phyloP scores from a whole-genome alignment of 2,113 vertebrate genomes.

The Tyrannus savana region DNA sequence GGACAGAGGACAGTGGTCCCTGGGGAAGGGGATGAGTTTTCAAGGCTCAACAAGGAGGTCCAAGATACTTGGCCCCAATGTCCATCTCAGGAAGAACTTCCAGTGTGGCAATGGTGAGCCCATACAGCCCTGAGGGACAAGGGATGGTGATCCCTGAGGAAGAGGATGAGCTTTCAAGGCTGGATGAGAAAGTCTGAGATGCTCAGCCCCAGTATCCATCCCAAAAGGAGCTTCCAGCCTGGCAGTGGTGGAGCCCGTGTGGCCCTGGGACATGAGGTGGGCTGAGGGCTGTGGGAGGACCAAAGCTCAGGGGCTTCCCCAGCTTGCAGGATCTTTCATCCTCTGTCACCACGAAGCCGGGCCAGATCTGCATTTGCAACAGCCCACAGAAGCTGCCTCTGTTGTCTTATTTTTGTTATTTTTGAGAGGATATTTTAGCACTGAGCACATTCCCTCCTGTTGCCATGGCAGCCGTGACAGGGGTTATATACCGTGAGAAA shows the following conservation, averaged over 20 bases:
- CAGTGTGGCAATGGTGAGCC: not conserved
- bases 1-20: not conserved
- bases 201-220: not conserved
- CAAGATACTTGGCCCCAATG: not conserved
- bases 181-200: fast-evolving
- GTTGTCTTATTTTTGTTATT: conserved; percentile 86
- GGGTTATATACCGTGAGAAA: conserved; percentile 87
- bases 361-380: conserved; percentile 56
- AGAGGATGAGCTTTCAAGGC: not conserved
- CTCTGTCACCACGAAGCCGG: conserved; percentile 12
- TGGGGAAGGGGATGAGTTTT: not conserved
- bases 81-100: not conserved
- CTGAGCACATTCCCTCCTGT: conserved; percentile 82
- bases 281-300: not conserved
- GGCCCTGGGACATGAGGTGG: not conserved
- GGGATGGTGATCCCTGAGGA: not conserved
- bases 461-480: conserved; percentile 85
- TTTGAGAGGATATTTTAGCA: conserved; percentile 85
- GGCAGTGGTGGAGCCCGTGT: fast-evolving
- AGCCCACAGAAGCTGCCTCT: conserved; percentile 69
- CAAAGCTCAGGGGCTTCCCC: conserved; percentile 21
- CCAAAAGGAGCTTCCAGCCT: not conserved
- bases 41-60: not conserved
- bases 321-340: conserved; percentile 13
- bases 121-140: not conserved